Evolutionary conservation across 1,140 invertebrate genomes (phyloP).

Genomic region (Drosophila parabipectinata): DNA sequence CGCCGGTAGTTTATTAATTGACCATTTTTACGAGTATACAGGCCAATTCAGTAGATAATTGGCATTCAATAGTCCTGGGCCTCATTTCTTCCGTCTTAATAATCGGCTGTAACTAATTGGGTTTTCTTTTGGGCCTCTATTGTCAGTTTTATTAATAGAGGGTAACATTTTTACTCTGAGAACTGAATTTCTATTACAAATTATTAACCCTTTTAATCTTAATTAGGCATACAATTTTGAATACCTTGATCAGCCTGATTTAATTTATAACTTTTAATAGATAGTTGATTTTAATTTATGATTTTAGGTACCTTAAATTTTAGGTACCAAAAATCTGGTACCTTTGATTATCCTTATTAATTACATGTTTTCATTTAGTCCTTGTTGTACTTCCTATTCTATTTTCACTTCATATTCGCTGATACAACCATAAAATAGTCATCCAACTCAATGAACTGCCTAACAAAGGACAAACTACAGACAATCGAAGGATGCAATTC

Average conservation of each 20-base stretch:
- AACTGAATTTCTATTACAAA: background rate
- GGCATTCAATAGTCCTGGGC: constrained; percentile 42
- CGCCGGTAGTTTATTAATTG: constrained; percentile 72
- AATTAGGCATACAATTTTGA: background rate
- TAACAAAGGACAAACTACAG: constrained; percentile 30
- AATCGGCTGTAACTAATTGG: constrained; percentile 54
- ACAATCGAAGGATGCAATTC: constrained; percentile 71
- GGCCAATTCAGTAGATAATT: constrained; percentile 46
- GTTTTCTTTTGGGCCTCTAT: background rate
- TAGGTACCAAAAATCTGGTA: no score
- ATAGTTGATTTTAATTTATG: background rate
- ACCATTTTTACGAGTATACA: constrained; percentile 58
- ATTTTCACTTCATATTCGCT: constrained; percentile 39
- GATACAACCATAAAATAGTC: constrained; percentile 68
- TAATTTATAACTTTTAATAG: background rate
- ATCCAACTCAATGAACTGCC: constrained; percentile 61
- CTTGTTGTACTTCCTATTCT: background rate
- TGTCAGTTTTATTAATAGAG: background rate
- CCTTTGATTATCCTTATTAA: background rate
- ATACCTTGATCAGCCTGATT: background rate
- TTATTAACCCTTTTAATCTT: background rate
- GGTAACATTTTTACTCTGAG: background rate
- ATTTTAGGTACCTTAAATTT: no score
- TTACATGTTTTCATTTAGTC: background rate
- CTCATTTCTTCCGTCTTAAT: constrained; percentile 60